A percentile compares a stretch with the other conserved stretches of the same genome.
Conservation (phyloP, 2,888 invertebrate species). For the Drosophila bunnanda region DNA sequence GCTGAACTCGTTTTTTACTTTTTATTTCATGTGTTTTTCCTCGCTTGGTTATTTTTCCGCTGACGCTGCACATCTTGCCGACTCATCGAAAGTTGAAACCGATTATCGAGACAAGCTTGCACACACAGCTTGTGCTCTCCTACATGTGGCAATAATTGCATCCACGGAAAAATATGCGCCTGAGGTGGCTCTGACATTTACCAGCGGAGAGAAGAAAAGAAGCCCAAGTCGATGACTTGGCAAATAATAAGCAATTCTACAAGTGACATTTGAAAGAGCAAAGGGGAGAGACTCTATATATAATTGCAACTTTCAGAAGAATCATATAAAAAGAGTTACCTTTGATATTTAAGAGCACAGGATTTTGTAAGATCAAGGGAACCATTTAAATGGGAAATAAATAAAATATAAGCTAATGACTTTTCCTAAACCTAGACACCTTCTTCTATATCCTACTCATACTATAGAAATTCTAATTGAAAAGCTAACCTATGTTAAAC, state of each 20-base stretch:
- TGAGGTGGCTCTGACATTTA: constrained; percentile 23
- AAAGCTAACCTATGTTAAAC: not conserved
- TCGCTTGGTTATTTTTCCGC: constrained; percentile 2
- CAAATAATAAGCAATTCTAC: constrained; percentile 29
- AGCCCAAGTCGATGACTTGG: constrained; percentile 18
- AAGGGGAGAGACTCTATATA: not conserved
- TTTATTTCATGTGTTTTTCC: constrained; percentile 9
- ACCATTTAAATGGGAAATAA: not conserved
- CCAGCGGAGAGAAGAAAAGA: constrained; percentile 6
- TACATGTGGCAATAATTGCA: constrained; percentile 14
- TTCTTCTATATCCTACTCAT: no score
- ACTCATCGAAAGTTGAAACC: constrained; percentile 43
- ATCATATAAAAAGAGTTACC: constrained; percentile 1
- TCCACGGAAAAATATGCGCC: not conserved
- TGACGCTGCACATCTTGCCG: constrained; percentile 19
- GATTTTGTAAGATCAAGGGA: not conserved
- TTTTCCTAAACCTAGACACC: no score
- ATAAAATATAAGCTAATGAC: no score
- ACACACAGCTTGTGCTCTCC: not conserved
- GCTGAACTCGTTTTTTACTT: constrained; percentile 27
- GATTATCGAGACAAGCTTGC: constrained; percentile 19
- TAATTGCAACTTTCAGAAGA: constrained; percentile 11
- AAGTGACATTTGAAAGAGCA: constrained; percentile 36
- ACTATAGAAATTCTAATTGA: not conserved
- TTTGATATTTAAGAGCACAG: not conserved